phyloP scores from a whole-genome alignment of 2,888 invertebrate genomes.

The Priocnemis perturbator region DNA sequence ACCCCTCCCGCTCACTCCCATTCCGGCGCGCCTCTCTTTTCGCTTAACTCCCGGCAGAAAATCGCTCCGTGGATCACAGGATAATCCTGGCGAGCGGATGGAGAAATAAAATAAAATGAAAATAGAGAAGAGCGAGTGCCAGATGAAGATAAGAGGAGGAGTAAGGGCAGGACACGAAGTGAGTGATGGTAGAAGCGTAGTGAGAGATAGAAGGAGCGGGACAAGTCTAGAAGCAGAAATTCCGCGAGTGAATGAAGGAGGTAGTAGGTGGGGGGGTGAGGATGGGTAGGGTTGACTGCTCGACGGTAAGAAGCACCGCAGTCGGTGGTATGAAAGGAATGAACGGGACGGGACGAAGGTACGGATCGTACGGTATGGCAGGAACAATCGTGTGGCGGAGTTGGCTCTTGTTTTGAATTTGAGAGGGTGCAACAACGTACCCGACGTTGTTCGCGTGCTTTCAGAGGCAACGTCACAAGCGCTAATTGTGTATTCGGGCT shows the following conservation, averaged over 20 bases:
- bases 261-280: too few relatives aligned
- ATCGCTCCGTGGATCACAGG: too few relatives aligned
- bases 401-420: constrained; percentile 29
- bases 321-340: not conserved
- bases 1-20: too few relatives aligned
- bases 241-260: constrained; percentile 6
- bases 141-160: constrained; percentile 13
- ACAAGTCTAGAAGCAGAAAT: too few relatives aligned
- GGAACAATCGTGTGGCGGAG: constrained; percentile 34
- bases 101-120: not conserved
- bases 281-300: too few relatives aligned
- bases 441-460: constrained; percentile 18
- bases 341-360: constrained; percentile 12
- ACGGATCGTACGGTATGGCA: not conserved
- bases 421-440: constrained; percentile 25
- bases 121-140: not conserved
- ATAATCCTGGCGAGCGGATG: constrained; percentile 6
- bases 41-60: constrained; percentile 8
- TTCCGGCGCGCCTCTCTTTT: not conserved
- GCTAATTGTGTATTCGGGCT: constrained; percentile 43
- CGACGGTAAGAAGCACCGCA: constrained; percentile 11
- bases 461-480: constrained; percentile 32
- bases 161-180: constrained; percentile 9
- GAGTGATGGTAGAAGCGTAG: not conserved
- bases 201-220: constrained; percentile 3